Conservation (phyloP, 2,113 vertebrate species). For the Onychostruthus taczanowskii region DNA sequence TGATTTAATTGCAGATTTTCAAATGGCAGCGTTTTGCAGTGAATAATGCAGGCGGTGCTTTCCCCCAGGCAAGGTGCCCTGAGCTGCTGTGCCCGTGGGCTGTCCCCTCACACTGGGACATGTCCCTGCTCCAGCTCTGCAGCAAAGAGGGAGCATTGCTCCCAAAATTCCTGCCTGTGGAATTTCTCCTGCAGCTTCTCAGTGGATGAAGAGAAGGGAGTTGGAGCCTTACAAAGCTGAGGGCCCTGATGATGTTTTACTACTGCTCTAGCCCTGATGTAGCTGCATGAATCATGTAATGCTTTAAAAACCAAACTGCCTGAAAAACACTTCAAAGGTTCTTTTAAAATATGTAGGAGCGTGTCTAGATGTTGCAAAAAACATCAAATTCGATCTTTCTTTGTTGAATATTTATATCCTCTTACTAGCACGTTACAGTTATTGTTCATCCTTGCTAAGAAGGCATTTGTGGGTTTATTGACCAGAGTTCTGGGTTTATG, state of each 20-base stretch:
- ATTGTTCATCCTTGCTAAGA: neutral
- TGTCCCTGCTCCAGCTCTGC: neutral
- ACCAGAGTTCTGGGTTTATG: neutral
- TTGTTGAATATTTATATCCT: conserved; percentile 35
- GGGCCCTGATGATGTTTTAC: neutral
- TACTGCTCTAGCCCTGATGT: neutral
- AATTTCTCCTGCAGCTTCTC: neutral
- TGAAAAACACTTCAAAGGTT: neutral
- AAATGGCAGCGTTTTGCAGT: neutral
- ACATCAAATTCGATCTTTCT: neutral
- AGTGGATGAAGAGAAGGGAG: neutral
- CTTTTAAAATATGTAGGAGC: neutral
- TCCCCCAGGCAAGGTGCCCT: neutral
- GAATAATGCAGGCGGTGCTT: neutral
- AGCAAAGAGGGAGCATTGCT: neutral
- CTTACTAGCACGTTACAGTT: neutral
- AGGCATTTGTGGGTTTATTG: conserved; percentile 7
- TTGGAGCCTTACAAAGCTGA: neutral
- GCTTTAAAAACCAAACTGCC: neutral
- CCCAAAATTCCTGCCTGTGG: neutral
- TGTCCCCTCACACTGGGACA: neutral
- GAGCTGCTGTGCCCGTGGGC: fast-evolving
- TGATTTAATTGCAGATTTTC: neutral
- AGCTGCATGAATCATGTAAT: neutral
- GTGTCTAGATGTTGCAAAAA: neutral